Percentiles rank a stretch among this genome's conserved stretches.
Conservation (phyloP, 2,888 invertebrate species). For the Nephrotoma appendiculata region DNA sequence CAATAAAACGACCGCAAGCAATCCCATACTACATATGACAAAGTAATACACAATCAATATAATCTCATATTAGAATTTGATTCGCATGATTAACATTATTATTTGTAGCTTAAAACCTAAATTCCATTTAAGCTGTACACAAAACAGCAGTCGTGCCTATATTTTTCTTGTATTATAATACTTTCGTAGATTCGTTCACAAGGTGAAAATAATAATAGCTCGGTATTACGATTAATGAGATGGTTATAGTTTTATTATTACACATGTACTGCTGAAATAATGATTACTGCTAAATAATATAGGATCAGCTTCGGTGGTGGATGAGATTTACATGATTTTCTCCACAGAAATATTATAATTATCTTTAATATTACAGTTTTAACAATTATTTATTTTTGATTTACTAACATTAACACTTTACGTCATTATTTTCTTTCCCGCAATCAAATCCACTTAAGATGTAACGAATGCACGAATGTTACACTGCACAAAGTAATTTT, state of each 20-base stretch:
- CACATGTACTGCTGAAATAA: background rate
- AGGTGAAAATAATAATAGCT: background rate
- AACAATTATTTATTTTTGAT: background rate
- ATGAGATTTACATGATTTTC: background rate
- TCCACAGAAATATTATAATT: background rate
- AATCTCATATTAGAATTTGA: background rate
- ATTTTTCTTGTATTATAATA: background rate
- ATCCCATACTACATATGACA: background rate
- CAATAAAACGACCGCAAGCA: background rate
- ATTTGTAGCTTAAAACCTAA: background rate
- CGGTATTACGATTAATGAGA: background rate
- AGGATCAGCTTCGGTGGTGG: background rate
- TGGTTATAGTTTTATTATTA: background rate
- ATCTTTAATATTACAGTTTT: background rate
- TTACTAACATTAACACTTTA: background rate
- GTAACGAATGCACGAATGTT: background rate
- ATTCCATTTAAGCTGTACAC: background rate
- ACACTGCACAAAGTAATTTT: background rate
- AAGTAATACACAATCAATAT: background rate
- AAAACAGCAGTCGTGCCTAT: background rate
- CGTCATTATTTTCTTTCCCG: background rate
- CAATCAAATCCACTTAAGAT: background rate
- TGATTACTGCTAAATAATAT: background rate
- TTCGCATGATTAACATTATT: background rate
- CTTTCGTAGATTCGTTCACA: background rate